A percentile compares a stretch with the other conserved stretches of the same genome.
phyloP scores from a whole-genome alignment of 2,797 vertebrate genomes.

The Amblyraja radiata region DNA sequence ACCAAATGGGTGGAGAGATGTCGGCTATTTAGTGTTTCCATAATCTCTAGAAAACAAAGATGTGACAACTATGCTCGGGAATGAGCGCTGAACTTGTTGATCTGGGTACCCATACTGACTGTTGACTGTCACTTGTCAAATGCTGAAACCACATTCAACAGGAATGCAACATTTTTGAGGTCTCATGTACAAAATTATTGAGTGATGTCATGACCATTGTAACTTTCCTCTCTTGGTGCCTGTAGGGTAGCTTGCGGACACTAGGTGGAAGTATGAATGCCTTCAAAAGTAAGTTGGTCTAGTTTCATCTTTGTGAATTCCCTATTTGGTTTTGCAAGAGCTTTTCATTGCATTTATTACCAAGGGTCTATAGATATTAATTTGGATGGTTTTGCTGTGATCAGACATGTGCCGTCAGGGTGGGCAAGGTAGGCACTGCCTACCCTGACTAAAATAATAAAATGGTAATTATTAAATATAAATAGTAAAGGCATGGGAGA shows the following conservation, averaged over 20 bases:
- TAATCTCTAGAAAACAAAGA: background rate
- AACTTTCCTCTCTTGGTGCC: constrained; percentile 39
- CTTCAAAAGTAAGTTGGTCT: constrained; percentile 77
- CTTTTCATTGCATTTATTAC: background rate
- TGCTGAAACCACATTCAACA: background rate
- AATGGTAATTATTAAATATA: too few relatives aligned
- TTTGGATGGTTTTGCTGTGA: background rate
- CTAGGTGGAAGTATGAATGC: constrained; percentile 88
- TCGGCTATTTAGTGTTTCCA: background rate
- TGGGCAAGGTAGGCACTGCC: too few relatives aligned
- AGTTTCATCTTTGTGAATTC: background rate
- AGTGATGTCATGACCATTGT: background rate
- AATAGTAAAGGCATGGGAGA: too few relatives aligned
- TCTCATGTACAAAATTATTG: background rate
- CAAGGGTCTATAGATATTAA: background rate
- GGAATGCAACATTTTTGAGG: background rate
- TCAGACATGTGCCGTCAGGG: too few relatives aligned
- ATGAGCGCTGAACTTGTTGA: background rate
- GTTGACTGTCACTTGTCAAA: background rate
- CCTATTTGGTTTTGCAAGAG: background rate
- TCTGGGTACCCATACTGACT: background rate
- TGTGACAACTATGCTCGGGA: background rate
- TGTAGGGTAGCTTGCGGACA: constrained; percentile 86
- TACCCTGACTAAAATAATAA: too few relatives aligned
- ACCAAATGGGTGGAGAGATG: background rate